Evolutionary conservation across 30 jellyfish, hydroid and myxozoan species (phyloP).

Genomic region (Rhopilema esculentum): DNA sequence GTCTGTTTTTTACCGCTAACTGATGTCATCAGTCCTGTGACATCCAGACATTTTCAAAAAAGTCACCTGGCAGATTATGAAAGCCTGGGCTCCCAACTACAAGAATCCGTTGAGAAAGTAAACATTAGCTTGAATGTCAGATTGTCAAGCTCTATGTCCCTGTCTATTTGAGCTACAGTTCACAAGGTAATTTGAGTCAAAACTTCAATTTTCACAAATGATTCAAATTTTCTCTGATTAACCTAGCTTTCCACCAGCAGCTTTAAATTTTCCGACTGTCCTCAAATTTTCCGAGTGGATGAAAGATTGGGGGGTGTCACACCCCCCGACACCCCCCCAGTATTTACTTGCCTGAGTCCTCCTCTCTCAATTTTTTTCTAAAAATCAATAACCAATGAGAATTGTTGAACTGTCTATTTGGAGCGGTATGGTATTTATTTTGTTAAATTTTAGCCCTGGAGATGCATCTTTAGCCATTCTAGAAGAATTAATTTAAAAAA

Average conservation of each 20-base stretch:
- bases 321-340: background rate
- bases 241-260: background rate
- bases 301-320: background rate
- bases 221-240: background rate
- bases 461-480: background rate
- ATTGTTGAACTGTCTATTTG: background rate
- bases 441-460: background rate
- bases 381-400: background rate
- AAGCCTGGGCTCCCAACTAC: conserved; percentile 30
- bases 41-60: conserved; percentile 36
- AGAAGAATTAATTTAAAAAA: background rate
- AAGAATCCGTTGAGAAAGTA: conserved; percentile 50
- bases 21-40: conserved; percentile 55
- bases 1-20: conserved; percentile 16
- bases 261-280: background rate
- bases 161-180: conserved; percentile 12
- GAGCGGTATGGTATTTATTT: background rate
- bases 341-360: background rate
- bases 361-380: background rate
- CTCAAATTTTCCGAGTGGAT: background rate
- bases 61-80: conserved; percentile 60
- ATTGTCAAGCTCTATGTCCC: conserved; percentile 38
- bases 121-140: conserved; percentile 27
- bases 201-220: background rate
- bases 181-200: background rate